These are phyloP conservation scores for Pelochelys cantorii DNA, from an alignment of 2,797 vertebrate species.

Conservation along the genomic window DNA sequence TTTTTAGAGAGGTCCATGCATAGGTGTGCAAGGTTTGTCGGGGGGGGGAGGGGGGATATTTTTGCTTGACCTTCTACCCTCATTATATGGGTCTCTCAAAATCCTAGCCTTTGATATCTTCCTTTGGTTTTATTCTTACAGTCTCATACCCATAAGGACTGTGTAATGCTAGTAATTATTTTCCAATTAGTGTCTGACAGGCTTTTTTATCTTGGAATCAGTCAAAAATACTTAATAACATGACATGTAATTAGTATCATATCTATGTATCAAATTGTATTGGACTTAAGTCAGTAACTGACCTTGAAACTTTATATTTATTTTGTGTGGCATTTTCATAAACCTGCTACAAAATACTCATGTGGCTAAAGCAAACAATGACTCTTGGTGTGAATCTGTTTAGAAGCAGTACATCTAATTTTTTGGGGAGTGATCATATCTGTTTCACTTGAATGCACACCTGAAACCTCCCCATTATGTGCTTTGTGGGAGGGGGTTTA, in stretches of 20 bases:
- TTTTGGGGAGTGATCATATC: not conserved
- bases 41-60: not conserved
- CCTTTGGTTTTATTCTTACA: not conserved
- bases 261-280: not conserved
- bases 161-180: conserved; percentile 12
- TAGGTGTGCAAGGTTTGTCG: not conserved
- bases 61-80: not conserved
- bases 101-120: not conserved
- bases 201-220: not conserved
- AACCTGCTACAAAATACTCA: not conserved
- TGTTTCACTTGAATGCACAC: not conserved
- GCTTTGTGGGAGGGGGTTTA: not conserved
- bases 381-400: not conserved
- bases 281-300: not conserved
- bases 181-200: not conserved
- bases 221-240: not conserved
- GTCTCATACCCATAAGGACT: not conserved
- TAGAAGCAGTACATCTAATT: not conserved
- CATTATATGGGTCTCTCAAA: not conserved
- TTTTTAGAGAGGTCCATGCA: not conserved
- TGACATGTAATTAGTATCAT: not conserved
- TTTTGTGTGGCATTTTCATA: conserved; percentile 1
- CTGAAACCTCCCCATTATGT: not conserved
- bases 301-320: not conserved
- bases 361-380: not conserved